Evolutionary conservation across 2,113 vertebrate species (phyloP).

Genomic region (Oceanites oceanicus): DNA sequence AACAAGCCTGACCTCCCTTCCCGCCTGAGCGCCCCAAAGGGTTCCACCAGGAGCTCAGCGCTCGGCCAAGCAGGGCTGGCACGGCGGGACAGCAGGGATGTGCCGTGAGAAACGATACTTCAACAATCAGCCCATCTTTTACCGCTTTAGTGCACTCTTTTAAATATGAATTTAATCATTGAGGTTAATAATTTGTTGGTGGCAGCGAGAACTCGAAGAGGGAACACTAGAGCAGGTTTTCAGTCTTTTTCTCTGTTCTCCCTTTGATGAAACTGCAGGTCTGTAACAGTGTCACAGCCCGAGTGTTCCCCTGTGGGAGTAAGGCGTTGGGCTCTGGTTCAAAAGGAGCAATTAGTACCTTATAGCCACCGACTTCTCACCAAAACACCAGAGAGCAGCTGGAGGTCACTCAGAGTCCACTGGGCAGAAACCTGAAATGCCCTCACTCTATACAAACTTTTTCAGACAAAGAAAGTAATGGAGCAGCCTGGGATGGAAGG

Average conservation of each 20-base stretch:
- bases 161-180: not conserved
- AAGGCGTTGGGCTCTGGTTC: not conserved
- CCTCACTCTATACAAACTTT: fast-evolving
- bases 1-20: conserved; percentile 50
- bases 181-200: not conserved
- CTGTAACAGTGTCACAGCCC: not conserved
- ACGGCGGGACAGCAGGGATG: not conserved
- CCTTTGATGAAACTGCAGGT: not conserved
- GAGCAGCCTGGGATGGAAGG: not conserved
- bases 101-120: not conserved
- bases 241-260: not conserved
- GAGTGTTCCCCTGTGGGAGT: not conserved
- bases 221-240: fast-evolving
- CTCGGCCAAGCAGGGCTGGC: not conserved
- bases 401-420: not conserved
- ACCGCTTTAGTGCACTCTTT: not conserved
- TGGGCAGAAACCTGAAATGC: not conserved
- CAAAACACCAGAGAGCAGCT: not conserved
- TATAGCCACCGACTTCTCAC: not conserved
- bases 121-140: not conserved
- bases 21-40: not conserved
- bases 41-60: not conserved
- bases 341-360: not conserved
- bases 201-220: not conserved
- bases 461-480: not conserved